These are phyloP conservation scores for Macaria liturata DNA, from an alignment of 2,888 invertebrate species.

Conservation along the genomic window DNA sequence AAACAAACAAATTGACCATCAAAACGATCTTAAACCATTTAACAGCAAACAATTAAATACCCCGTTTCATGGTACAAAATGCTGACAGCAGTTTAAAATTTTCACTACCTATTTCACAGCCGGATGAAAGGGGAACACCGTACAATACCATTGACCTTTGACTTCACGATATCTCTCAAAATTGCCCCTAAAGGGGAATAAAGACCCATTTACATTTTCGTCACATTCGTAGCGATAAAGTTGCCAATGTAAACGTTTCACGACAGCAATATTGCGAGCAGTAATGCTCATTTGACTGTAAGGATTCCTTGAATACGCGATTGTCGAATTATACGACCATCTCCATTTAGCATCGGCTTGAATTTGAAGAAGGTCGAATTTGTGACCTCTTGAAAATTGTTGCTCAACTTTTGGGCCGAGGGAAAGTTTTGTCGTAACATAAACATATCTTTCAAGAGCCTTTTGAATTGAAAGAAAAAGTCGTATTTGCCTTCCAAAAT, in stretches of 20 bases:
- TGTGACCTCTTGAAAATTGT: slow-evolving; percentile 3
- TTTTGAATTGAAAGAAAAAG: no score
- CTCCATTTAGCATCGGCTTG: slow-evolving; percentile 35
- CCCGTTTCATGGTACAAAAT: slow-evolving; percentile 22
- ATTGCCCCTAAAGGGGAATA: slow-evolving; percentile 49
- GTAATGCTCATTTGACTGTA: slow-evolving; percentile 64
- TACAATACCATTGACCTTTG: slow-evolving; percentile 47
- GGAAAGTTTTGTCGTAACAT: no score
- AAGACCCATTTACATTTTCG: slow-evolving; percentile 63
- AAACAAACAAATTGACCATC: slow-evolving; percentile 33
- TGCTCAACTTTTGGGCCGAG: no score
- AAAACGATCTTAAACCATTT: slow-evolving; percentile 10
- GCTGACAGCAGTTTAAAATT: slow-evolving; percentile 27
- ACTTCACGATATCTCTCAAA: slow-evolving; percentile 49
- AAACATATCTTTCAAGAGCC: no score
- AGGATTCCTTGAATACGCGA: slow-evolving; percentile 51
- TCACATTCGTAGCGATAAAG: slow-evolving; percentile 70
- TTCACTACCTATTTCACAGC: slow-evolving; percentile 27
- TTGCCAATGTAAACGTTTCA: slow-evolving; percentile 60
- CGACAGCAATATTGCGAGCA: slow-evolving; percentile 60
- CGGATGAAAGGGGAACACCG: slow-evolving; percentile 25
- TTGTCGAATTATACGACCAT: slow-evolving; percentile 50
- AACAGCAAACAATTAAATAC: slow-evolving; percentile 25
- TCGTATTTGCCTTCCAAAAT: no score
- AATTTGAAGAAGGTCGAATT: slow-evolving; percentile 14